Percentiles rank a stretch among this genome's conserved stretches.
phyloP scores from a whole-genome alignment of 2,113 vertebrate genomes.

The Suricata suricatta region DNA sequence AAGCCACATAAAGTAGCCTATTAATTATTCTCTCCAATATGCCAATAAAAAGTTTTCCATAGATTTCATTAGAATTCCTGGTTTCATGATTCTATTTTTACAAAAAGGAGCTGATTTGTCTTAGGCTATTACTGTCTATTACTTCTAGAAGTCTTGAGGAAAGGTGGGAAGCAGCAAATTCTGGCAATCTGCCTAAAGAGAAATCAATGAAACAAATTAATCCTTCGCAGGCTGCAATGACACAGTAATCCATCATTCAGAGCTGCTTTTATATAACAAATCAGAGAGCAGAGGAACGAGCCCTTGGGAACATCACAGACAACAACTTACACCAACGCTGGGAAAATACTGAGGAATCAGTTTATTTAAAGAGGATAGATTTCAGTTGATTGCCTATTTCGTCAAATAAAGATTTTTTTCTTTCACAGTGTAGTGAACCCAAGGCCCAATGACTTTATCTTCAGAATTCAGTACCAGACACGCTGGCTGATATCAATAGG shows the following conservation, averaged over 20 bases:
- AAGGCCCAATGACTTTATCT: constrained; percentile 72
- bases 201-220: constrained; percentile 99
- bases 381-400: constrained; percentile 89
- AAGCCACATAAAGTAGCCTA: constrained; percentile 61
- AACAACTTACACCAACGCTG: constrained; percentile 92
- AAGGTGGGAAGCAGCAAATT: constrained; percentile 99
- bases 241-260: constrained; percentile 99
- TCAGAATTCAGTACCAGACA: constrained; percentile 38
- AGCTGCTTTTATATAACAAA: constrained; percentile 98
- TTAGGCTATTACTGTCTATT: constrained; percentile 99
- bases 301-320: constrained; percentile 92
- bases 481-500: constrained; percentile 9
- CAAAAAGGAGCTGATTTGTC: constrained; percentile 97
- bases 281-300: constrained; percentile 92
- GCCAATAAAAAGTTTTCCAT: constrained; percentile 69
- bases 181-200: constrained; percentile 99
- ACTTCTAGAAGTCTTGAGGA: constrained; percentile 94
- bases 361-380: constrained; percentile 91
- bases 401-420: constrained; percentile 86
- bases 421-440: constrained; percentile 67
- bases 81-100: constrained; percentile 95
- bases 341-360: constrained; percentile 90
- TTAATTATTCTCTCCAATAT: constrained; percentile 39
- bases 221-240: constrained; percentile 99
- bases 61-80: constrained; percentile 79